Conservation (phyloP, 2,888 invertebrate genomes). For the Acanthococcus lagerstroemiae region DNA sequence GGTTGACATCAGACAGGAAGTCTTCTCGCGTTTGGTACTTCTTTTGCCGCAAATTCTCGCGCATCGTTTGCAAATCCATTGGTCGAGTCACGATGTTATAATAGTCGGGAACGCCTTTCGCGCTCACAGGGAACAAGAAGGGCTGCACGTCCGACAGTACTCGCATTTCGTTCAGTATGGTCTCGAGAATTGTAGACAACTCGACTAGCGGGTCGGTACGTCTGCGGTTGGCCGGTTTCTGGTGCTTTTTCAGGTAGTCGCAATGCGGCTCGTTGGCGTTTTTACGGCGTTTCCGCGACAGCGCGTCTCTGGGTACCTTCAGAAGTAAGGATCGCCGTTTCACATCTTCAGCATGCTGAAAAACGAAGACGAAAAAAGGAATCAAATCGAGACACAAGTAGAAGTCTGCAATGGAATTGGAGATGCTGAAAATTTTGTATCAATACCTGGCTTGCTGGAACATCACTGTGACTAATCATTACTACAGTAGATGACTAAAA, state of each 20-base stretch:
- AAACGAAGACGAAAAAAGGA: conserved; percentile 18
- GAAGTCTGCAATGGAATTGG: no score
- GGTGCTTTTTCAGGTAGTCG: conserved; percentile 78
- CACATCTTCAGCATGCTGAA: conserved; percentile 74
- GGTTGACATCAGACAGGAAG: conserved; percentile 88
- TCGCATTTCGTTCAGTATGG: conserved; percentile 83
- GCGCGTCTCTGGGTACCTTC: conserved; percentile 67
- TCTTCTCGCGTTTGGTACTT: conserved; percentile 92
- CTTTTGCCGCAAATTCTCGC: conserved; percentile 77
- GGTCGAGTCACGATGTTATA: conserved; percentile 82
- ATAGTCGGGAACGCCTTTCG: conserved; percentile 88
- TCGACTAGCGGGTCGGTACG: conserved; percentile 95
- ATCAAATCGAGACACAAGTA: no score
- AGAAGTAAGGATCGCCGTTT: conserved; percentile 65
- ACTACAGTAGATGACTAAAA: no score
- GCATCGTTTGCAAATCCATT: conserved; percentile 93
- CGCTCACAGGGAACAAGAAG: conserved; percentile 88
- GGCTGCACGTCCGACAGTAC: conserved; percentile 85
- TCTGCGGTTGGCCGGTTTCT: conserved; percentile 74
- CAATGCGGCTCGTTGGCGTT: conserved; percentile 61
- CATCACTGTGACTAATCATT: no score
- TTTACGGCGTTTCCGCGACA: conserved; percentile 53
- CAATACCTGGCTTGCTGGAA: no score
- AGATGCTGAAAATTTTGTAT: no score
- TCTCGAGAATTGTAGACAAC: conserved; percentile 79